phyloP scores from a whole-genome alignment of 2,888 invertebrate genomes.

The Caenorhabditis sp. region DNA sequence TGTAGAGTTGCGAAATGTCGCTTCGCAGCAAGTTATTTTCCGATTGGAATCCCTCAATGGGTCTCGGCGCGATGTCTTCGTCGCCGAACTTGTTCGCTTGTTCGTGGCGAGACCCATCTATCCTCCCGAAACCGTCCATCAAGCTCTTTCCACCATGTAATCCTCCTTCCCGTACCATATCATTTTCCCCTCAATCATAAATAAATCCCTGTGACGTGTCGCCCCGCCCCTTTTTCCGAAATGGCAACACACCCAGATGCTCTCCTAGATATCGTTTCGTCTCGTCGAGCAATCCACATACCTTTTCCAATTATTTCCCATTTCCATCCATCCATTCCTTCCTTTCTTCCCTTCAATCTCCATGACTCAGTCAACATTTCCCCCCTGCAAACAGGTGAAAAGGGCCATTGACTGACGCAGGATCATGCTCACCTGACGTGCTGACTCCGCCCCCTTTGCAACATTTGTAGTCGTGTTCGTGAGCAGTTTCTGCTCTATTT shows the following conservation, averaged over 20 bases:
- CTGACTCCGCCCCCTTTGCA: conserved; percentile 2
- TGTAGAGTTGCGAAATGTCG: no score
- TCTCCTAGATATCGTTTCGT: conserved; percentile 35
- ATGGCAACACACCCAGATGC: conserved; percentile 45
- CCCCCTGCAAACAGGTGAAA: conserved; percentile 14
- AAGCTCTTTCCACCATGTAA: conserved; percentile 7
- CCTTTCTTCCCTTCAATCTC: background rate
- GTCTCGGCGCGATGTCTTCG: no score
- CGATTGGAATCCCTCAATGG: no score
- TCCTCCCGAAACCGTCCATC: background rate
- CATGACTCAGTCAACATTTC: conserved; percentile 6
- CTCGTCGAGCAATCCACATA: conserved; percentile 1
- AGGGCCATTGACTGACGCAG: conserved; percentile 26
- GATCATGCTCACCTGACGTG: conserved; percentile 24
- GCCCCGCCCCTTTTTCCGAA: background rate
- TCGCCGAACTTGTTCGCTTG: no score
- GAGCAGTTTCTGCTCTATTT: conserved; percentile 15
- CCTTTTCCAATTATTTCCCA: conserved; percentile 38
- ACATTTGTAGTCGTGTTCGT: background rate
- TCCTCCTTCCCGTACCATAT: conserved; percentile 17
- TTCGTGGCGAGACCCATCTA: no score
- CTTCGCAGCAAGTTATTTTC: no score
- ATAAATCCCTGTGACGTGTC: conserved; percentile 12
- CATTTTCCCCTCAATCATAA: background rate
- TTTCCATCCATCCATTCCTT: conserved; percentile 15